phyloP scores from a whole-genome alignment of 1,140 invertebrate species.

The Vanessa atalanta region DNA sequence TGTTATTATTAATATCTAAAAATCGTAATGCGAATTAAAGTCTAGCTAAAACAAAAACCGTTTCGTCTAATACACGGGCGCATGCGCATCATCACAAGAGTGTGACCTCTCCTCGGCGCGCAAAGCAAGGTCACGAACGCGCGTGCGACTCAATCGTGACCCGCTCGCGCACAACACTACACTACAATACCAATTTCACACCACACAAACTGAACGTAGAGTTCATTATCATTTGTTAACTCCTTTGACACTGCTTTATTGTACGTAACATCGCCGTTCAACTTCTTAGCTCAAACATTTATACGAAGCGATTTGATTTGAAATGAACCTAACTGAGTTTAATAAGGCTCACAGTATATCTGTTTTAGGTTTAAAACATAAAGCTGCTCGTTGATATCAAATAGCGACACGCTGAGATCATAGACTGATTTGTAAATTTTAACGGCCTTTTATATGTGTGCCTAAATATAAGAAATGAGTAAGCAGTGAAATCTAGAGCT shows the following conservation, averaged over 20 bases:
- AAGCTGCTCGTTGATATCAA: slow-evolving; percentile 42
- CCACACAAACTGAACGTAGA: slow-evolving; percentile 50
- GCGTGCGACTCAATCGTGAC: slow-evolving; percentile 75
- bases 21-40: not conserved
- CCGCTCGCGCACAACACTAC: slow-evolving; percentile 55
- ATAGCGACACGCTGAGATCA: slow-evolving; percentile 70
- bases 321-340: slow-evolving; percentile 32
- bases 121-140: slow-evolving; percentile 77
- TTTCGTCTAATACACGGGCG: slow-evolving; percentile 25
- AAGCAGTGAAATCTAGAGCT: not conserved
- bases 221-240: slow-evolving; percentile 56
- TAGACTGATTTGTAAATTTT: slow-evolving; percentile 50
- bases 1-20: not conserved
- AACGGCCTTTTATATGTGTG: slow-evolving; percentile 6
- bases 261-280: slow-evolving; percentile 34
- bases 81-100: slow-evolving; percentile 68
- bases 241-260: slow-evolving; percentile 40
- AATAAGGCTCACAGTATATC: slow-evolving; percentile 36
- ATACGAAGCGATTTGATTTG: slow-evolving; percentile 49
- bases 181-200: slow-evolving; percentile 49
- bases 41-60: slow-evolving; percentile 8
- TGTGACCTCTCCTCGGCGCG: slow-evolving; percentile 71
- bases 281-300: slow-evolving; percentile 17
- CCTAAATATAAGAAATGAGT: slow-evolving; percentile 10
- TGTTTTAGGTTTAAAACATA: slow-evolving; percentile 43